phyloP scores from a whole-genome alignment of 1,140 invertebrate genomes.

The Neodiprion virginianus region DNA sequence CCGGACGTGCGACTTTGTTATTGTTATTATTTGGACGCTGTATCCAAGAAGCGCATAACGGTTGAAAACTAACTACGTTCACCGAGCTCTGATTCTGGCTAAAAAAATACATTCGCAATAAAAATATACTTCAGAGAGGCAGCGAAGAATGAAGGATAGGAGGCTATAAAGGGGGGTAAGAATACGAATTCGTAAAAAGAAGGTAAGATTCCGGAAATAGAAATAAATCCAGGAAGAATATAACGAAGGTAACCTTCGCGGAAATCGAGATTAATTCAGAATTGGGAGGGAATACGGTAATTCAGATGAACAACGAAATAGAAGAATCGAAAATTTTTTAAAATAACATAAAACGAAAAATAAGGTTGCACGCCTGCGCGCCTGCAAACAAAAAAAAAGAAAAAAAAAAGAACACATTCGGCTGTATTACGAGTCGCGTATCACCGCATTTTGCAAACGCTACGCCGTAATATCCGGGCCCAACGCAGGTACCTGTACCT shows the following conservation, averaged over 20 bases:
- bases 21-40: no score
- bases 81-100: no score
- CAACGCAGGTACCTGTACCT: background rate
- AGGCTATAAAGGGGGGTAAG: no score
- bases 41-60: no score
- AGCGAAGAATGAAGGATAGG: no score
- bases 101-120: no score
- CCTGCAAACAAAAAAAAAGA: constrained; percentile 16
- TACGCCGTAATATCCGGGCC: background rate
- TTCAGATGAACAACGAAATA: background rate
- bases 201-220: no score
- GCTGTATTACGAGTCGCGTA: background rate
- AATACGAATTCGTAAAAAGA: no score
- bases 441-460: background rate
- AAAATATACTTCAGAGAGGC: no score
- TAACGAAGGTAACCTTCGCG: background rate
- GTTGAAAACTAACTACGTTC: no score
- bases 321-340: background rate
- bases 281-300: background rate
- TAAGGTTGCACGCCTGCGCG: constrained; percentile 4
- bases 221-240: no score
- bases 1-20: no score
- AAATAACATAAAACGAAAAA: background rate
- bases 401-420: constrained; percentile 18
- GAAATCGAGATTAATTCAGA: constrained; percentile 14